Percentiles rank a stretch among this genome's conserved stretches.
phyloP scores from a whole-genome alignment of 2,888 invertebrate genomes.

The Steinernema hermaphroditum region DNA sequence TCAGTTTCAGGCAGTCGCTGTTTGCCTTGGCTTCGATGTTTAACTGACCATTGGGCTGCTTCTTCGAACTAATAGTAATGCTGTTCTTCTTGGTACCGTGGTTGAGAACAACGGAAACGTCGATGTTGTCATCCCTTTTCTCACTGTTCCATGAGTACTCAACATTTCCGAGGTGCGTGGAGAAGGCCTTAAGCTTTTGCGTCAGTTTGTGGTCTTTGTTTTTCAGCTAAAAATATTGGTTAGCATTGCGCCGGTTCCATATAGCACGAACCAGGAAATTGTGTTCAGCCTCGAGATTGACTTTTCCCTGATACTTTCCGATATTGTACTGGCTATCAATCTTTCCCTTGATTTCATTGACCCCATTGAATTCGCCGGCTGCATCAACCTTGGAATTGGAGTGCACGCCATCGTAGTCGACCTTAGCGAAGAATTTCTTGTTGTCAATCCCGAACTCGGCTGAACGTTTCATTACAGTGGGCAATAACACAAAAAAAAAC shows the following conservation, averaged over 20 bases:
- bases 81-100: constrained; percentile 22
- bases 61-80: not conserved
- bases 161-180: not conserved
- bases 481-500: no score
- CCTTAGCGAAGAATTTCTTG: constrained; percentile 6
- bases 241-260: not conserved
- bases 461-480: not conserved
- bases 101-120: not conserved
- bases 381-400: constrained; percentile 1
- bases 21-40: constrained; percentile 23
- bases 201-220: constrained; percentile 13
- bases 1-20: not conserved
- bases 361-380: not conserved
- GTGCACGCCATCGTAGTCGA: constrained; percentile 21
- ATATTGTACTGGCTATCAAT: constrained; percentile 5
- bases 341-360: constrained; percentile 5
- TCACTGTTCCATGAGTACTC: constrained; percentile 3
- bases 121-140: not conserved
- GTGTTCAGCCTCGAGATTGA: constrained; percentile 2
- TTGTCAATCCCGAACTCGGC: constrained; percentile 2
- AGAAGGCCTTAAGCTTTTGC: constrained; percentile 10
- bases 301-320: constrained; percentile 5
- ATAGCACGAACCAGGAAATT: not conserved
- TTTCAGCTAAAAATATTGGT: not conserved
- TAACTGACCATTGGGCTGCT: constrained; percentile 3